Conservation (phyloP, 1,140 invertebrate genomes). For the Ceratina japonica region DNA sequence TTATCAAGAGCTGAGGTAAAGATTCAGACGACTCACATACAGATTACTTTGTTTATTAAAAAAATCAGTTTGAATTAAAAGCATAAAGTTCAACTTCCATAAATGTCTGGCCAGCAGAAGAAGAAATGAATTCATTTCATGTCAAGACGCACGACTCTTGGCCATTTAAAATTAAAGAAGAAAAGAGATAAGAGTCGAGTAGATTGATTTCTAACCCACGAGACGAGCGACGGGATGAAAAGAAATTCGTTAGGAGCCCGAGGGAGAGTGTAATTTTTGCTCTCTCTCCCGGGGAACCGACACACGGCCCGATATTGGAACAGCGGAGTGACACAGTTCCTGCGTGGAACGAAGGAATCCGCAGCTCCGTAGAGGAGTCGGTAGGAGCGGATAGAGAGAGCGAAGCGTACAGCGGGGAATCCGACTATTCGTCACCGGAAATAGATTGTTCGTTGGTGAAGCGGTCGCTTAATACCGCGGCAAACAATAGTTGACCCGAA, state of each 20-base stretch:
- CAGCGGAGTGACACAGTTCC: constrained; percentile 53
- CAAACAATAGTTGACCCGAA: constrained; percentile 66
- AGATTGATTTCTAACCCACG: background rate
- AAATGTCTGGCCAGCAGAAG: too few relatives aligned
- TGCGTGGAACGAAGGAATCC: background rate
- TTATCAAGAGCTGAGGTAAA: too few relatives aligned
- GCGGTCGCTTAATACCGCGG: constrained; percentile 56
- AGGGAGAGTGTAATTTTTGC: constrained; percentile 52
- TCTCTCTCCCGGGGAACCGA: constrained; percentile 45
- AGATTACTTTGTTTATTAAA: too few relatives aligned
- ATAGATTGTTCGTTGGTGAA: constrained; percentile 57
- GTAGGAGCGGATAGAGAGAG: constrained; percentile 36
- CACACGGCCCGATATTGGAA: constrained; percentile 35
- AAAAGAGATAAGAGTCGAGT: too few relatives aligned
- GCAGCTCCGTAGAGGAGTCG: background rate
- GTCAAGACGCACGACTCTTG: too few relatives aligned
- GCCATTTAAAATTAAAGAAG: too few relatives aligned
- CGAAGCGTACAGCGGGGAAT: background rate
- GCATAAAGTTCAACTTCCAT: too few relatives aligned
- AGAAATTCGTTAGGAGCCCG: constrained; percentile 42
- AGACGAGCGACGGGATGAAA: background rate
- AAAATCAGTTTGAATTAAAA: too few relatives aligned
- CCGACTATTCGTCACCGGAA: constrained; percentile 60
- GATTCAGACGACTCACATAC: too few relatives aligned
- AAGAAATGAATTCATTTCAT: too few relatives aligned